A percentile compares a stretch with the other conserved stretches of the same genome.
Evolutionary conservation across 2,797 vertebrate species (phyloP).

Genomic region (Anas bahamensis): DNA sequence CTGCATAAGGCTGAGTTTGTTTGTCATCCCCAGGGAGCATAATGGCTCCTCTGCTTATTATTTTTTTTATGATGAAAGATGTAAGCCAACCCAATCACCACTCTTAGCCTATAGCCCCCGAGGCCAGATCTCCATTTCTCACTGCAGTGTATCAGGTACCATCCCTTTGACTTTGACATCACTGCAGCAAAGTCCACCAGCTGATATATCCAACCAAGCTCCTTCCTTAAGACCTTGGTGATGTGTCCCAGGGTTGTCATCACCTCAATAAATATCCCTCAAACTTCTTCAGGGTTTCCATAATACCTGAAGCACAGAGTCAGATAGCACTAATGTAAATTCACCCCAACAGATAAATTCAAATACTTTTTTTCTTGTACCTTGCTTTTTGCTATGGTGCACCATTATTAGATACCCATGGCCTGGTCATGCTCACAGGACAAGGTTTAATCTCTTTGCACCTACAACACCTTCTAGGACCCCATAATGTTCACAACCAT

Average conservation of each 20-base stretch:
- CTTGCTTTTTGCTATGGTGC: not conserved
- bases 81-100: fast-evolving
- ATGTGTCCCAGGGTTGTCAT: not conserved
- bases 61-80: not conserved
- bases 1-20: not conserved
- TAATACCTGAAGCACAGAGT: not conserved
- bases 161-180: not conserved
- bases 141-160: not conserved
- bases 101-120: not conserved
- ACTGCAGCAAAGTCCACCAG: not conserved
- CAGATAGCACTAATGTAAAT: not conserved
- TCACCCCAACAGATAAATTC: not conserved
- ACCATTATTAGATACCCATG: not conserved
- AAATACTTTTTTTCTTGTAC: not conserved
- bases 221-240: not conserved
- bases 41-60: not conserved
- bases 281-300: not conserved
- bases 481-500: not conserved
- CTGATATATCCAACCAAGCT: not conserved
- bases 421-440: not conserved
- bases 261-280: not conserved
- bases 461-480: not conserved
- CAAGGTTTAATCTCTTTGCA: not conserved
- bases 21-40: fast-evolving
- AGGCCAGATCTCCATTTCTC: not conserved